These are phyloP conservation scores for Ceriagrion tenellum DNA, from an alignment of 2,888 invertebrate genomes.

Conservation along the genomic window DNA sequence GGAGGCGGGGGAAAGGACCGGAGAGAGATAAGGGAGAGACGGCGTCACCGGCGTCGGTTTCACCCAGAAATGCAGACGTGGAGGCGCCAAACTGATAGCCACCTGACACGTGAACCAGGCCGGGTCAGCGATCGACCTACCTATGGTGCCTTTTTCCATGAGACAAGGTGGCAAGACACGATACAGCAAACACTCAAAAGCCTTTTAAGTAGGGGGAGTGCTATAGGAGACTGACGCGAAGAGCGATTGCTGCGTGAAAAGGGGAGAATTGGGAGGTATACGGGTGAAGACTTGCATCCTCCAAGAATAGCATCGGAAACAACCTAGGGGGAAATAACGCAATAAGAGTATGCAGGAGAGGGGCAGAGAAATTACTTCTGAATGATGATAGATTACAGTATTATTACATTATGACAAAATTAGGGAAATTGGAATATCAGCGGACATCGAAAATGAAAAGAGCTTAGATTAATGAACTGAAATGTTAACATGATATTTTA, in stretches of 20 bases:
- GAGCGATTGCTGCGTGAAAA: too few relatives aligned
- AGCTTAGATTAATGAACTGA: too few relatives aligned
- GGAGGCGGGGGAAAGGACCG: slow-evolving; percentile 66
- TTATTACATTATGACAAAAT: too few relatives aligned
- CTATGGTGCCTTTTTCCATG: background rate
- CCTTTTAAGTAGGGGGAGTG: background rate
- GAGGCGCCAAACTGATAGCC: slow-evolving; percentile 59
- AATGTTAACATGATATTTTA: too few relatives aligned
- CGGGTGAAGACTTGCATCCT: too few relatives aligned
- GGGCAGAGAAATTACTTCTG: too few relatives aligned
- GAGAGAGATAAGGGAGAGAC: background rate
- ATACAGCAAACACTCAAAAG: slow-evolving; percentile 13
- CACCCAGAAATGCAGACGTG: slow-evolving; percentile 59
- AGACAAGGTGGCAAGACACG: slow-evolving; percentile 37
- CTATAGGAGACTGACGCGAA: background rate
- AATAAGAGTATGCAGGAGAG: background rate
- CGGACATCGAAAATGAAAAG: too few relatives aligned
- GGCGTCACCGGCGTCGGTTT: slow-evolving; percentile 22
- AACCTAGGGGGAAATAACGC: too few relatives aligned
- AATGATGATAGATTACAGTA: too few relatives aligned
- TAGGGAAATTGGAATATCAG: too few relatives aligned
- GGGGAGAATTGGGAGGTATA: too few relatives aligned
- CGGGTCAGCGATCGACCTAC: slow-evolving; percentile 61
- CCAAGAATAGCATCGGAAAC: background rate
- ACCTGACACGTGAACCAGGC: slow-evolving; percentile 58